Evolutionary conservation across 2,888 invertebrate genomes (phyloP).

Genomic region (Ariolimax columbianus): DNA sequence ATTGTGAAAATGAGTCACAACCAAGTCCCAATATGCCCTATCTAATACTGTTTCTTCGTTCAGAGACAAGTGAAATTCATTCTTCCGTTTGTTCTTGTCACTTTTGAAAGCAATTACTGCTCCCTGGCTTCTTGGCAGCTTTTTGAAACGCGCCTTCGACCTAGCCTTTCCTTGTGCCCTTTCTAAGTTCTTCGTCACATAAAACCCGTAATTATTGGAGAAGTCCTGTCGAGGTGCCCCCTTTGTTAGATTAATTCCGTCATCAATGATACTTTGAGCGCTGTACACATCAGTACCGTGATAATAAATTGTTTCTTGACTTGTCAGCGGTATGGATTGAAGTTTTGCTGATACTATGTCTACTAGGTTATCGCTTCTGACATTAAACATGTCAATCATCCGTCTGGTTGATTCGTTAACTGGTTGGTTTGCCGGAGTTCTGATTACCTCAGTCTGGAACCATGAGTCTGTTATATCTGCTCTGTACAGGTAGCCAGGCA

Average conservation of each 20-base stretch:
- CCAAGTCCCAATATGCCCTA: neutral
- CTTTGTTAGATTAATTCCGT: neutral
- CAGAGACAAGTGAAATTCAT: neutral
- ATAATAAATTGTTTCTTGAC: neutral
- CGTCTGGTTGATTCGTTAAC: too few relatives aligned
- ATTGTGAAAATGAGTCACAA: neutral
- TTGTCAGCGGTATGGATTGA: too few relatives aligned
- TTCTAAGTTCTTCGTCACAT: neutral
- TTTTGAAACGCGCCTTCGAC: too few relatives aligned
- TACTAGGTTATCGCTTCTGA: neutral
- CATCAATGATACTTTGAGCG: neutral
- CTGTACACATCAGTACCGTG: neutral
- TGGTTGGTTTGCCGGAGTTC: neutral
- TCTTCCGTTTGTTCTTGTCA: neutral
- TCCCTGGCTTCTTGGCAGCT: neutral
- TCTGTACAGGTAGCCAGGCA: neutral
- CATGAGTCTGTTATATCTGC: neutral
- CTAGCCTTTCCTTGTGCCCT: neutral
- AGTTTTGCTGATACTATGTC: neutral
- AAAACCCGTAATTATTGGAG: neutral
- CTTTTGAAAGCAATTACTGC: constrained; percentile 27
- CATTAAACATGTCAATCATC: constrained; percentile 3
- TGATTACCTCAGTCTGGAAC: neutral
- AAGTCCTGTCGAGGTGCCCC: neutral
- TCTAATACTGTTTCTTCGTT: neutral